These are phyloP conservation scores for Dexiosoma caninum DNA, from an alignment of 2,888 invertebrate species.

Conservation along the genomic window DNA sequence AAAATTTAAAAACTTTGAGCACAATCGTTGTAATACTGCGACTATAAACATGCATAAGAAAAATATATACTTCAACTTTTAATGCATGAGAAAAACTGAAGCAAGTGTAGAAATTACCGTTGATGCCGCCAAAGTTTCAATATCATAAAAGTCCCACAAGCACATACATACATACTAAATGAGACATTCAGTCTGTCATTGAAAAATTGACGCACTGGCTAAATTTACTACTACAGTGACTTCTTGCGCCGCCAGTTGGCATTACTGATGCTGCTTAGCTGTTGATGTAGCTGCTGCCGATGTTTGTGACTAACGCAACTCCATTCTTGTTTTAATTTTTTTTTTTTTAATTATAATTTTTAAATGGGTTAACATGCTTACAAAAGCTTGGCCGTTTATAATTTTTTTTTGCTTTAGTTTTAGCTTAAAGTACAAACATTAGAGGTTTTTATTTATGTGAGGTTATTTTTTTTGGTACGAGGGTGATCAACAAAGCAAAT, in stretches of 20 bases:
- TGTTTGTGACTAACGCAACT: constrained; percentile 47
- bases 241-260: not conserved
- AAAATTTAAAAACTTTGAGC: constrained; percentile 43
- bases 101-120: constrained; percentile 29
- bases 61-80: constrained; percentile 6
- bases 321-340: not conserved
- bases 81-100: constrained; percentile 28
- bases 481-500: not conserved
- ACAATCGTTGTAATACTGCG: constrained; percentile 23
- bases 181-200: not conserved
- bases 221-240: not conserved
- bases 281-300: not conserved
- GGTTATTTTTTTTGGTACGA: not conserved
- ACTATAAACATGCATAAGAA: constrained; percentile 6
- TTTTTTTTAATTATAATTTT: not conserved
- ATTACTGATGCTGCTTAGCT: constrained; percentile 3
- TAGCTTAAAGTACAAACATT: constrained; percentile 26
- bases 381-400: constrained; percentile 35
- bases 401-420: constrained; percentile 19
- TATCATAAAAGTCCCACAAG: constrained; percentile 39
- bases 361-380: constrained; percentile 38
- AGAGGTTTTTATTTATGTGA: not conserved
- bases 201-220: not conserved
- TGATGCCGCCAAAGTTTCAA: constrained; percentile 16
- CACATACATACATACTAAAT: not conserved